A percentile compares a stretch with the other conserved stretches of the same genome.
These are phyloP conservation scores for Bradypodion pumilum DNA, from an alignment of 2,797 vertebrate genomes.

Conservation along the genomic window DNA sequence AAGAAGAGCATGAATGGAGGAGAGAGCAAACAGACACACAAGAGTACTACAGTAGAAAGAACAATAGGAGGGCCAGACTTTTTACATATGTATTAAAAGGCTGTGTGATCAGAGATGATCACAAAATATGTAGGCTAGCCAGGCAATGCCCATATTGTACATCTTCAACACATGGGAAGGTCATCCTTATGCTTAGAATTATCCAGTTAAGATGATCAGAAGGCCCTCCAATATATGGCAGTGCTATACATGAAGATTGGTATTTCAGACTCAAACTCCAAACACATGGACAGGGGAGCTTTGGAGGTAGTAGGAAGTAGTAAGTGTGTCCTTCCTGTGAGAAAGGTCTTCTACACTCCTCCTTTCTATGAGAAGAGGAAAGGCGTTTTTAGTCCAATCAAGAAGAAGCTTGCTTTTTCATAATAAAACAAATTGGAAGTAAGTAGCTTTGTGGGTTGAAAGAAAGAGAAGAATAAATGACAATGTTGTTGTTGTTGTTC, in stretches of 20 bases:
- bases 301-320: background rate
- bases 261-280: background rate
- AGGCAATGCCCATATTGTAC: background rate
- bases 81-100: background rate
- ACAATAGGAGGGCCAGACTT: background rate
- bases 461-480: too few relatives aligned
- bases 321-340: background rate
- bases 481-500: too few relatives aligned
- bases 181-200: background rate
- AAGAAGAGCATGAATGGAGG: background rate
- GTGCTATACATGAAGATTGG: too few relatives aligned
- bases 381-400: too few relatives aligned
- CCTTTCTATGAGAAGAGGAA: too few relatives aligned
- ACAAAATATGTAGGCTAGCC: background rate
- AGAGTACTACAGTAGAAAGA: background rate
- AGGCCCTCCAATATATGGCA: background rate
- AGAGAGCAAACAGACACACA: background rate
- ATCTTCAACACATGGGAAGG: background rate
- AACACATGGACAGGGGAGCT: background rate
- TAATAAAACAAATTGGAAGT: too few relatives aligned
- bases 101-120: too few relatives aligned
- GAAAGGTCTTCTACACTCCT: too few relatives aligned
- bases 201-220: too few relatives aligned
- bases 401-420: too few relatives aligned
- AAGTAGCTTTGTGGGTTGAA: too few relatives aligned